These are phyloP conservation scores for Plecotus auritus DNA, from an alignment of 2,113 vertebrate species.

Conservation along the genomic window DNA sequence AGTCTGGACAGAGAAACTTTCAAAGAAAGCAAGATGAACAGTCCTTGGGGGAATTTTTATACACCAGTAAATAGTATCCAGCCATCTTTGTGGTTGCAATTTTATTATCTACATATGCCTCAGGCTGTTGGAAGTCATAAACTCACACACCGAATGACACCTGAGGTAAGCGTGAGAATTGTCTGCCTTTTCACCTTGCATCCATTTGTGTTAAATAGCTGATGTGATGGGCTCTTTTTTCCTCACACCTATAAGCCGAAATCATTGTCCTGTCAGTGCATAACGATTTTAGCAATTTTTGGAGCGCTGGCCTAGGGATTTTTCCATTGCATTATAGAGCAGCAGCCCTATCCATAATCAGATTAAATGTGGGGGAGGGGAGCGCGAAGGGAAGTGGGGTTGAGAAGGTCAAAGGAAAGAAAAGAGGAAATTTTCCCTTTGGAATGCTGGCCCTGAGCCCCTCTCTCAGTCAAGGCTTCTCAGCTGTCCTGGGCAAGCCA, in stretches of 20 bases:
- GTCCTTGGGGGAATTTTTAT: constrained; percentile 26
- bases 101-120: constrained; percentile 48
- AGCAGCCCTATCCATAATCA: neutral
- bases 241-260: constrained; percentile 36
- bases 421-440: constrained; percentile 15
- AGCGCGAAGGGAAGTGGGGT: neutral
- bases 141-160: constrained; percentile 39
- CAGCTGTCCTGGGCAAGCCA: neutral
- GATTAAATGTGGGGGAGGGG: neutral
- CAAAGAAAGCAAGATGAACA: constrained; percentile 17
- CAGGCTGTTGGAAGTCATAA: constrained; percentile 31
- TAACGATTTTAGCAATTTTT: constrained; percentile 33
- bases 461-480: neutral
- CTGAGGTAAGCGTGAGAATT: neutral
- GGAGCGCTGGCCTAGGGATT: neutral
- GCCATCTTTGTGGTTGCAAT: constrained; percentile 13
- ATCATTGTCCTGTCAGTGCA: constrained; percentile 44
- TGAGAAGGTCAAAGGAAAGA: constrained; percentile 16
- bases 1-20: constrained; percentile 33
- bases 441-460: neutral
- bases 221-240: neutral
- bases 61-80: constrained; percentile 5
- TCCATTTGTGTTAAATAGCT: constrained; percentile 47
- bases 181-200: constrained; percentile 52
- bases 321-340: neutral